Evolutionary conservation across 2,113 vertebrate genomes (phyloP).

Genomic region (Rhinichthys klamathensis): DNA sequence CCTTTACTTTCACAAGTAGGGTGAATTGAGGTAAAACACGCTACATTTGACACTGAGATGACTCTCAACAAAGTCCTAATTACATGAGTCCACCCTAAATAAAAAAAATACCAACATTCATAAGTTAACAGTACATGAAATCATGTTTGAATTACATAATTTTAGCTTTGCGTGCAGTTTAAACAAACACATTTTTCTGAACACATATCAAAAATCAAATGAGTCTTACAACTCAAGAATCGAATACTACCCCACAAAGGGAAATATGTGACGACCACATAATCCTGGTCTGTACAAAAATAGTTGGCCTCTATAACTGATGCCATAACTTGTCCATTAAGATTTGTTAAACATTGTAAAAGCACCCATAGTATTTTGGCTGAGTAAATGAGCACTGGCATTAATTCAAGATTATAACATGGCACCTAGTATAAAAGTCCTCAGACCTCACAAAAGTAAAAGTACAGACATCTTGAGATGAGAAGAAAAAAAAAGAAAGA

Average conservation of each 20-base stretch:
- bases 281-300: not conserved
- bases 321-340: not conserved
- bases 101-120: not conserved
- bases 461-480: not conserved
- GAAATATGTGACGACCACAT: not conserved
- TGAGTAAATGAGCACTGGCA: not conserved
- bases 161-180: not conserved
- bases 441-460: not conserved
- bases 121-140: not conserved
- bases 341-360: not conserved
- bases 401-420: slow-evolving; percentile 2
- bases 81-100: not conserved
- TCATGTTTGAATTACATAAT: not conserved
- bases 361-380: not conserved
- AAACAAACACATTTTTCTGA: not conserved
- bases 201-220: not conserved
- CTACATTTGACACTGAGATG: not conserved
- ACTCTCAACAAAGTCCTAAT: not conserved
- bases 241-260: not conserved
- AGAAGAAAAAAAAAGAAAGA: not conserved
- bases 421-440: not conserved
- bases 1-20: not conserved
- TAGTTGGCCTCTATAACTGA: not conserved
- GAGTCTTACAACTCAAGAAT: not conserved
- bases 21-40: not conserved